Evolutionary conservation across 2,113 vertebrate species (phyloP), one percentile per base, ranked within the genome.

Genomic region (Regulus satrapa): DNA sequence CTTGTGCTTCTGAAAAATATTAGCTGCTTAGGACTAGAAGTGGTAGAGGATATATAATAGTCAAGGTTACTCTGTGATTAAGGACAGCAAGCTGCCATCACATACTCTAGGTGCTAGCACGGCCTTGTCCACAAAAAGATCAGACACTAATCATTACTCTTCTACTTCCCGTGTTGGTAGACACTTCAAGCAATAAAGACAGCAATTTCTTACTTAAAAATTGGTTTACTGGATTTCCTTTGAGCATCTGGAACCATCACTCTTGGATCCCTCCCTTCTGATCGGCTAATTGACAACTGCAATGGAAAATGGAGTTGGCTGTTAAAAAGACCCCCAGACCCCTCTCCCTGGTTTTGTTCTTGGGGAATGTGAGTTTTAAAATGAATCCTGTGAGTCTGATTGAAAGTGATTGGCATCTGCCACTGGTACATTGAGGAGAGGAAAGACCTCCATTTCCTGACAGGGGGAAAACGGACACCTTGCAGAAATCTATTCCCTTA

Each of bases 351-450:
- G 77, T 94, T 94, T 95, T 91, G 66, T 91, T 51, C 64, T 77
- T 63, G 77, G 91, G 91, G 90, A 89, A 87, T 76, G 90, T 93
- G 83, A 94, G 73, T 88, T 95, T 73, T n/a, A 66, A 95, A 96
- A 94, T 88, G 40, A 92, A 84, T 63, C 80, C 79, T 86, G 55
- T 76, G 96, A 97, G 92, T 71, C 83, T 95, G 97, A 98, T 72
- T 97, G 97, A 95, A 88, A 83, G 85, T 5, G 93, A 98, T 85
- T 98, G 95, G 79, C 90, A 96, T 89, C 95, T 98, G 94, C 89
- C 83, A 95, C 28, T 23, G 82, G 85, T 61, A 89, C 41, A 69
- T 56, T 23, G 40, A 88, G 69, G 56, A 80, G 51, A 89, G 76
- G 89, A 75, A 95, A 95, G 85, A 89, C 62, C 51, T 87, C 28